Conservation (phyloP, 2,888 invertebrate genomes). For the Galeruca laticollis region DNA sequence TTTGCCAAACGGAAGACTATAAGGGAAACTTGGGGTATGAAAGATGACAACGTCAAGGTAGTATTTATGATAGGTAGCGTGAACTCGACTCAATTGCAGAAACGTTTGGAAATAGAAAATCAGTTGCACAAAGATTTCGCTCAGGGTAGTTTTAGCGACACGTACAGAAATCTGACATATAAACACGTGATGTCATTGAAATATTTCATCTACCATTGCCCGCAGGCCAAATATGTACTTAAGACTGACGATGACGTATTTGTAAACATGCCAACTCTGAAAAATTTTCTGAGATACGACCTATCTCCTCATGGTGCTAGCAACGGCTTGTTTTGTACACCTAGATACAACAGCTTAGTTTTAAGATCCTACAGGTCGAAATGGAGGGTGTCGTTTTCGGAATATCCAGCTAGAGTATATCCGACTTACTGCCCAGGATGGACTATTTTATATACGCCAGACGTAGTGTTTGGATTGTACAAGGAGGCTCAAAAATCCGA, state of each 20-base stretch:
- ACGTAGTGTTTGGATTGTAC: constrained; percentile 68
- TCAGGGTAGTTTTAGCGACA: constrained; percentile 82
- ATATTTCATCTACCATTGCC: constrained; percentile 80
- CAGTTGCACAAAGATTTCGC: constrained; percentile 75
- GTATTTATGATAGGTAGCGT: constrained; percentile 78
- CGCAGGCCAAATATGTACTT: constrained; percentile 74
- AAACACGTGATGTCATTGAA: constrained; percentile 87
- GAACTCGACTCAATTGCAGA: constrained; percentile 57
- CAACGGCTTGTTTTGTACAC: constrained; percentile 75
- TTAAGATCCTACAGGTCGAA: constrained; percentile 75
- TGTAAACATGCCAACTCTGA: constrained; percentile 75
- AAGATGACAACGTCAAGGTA: constrained; percentile 69
- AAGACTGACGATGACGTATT: constrained; percentile 86
- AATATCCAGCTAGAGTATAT: constrained; percentile 75
- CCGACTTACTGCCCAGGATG: constrained; percentile 83
- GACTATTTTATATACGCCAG: constrained; percentile 72
- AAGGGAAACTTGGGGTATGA: constrained; percentile 80
- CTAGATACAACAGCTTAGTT: constrained; percentile 53
- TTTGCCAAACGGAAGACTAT: constrained; percentile 75
- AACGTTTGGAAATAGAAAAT: constrained; percentile 69
- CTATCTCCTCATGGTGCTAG: constrained; percentile 73
- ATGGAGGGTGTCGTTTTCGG: constrained; percentile 79
- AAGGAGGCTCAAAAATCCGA: constrained; percentile 70
- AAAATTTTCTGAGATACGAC: constrained; percentile 71
- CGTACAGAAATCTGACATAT: constrained; percentile 85